phyloP scores from a whole-genome alignment of 2,113 vertebrate genomes.

The Xyrauchen texanus region DNA sequence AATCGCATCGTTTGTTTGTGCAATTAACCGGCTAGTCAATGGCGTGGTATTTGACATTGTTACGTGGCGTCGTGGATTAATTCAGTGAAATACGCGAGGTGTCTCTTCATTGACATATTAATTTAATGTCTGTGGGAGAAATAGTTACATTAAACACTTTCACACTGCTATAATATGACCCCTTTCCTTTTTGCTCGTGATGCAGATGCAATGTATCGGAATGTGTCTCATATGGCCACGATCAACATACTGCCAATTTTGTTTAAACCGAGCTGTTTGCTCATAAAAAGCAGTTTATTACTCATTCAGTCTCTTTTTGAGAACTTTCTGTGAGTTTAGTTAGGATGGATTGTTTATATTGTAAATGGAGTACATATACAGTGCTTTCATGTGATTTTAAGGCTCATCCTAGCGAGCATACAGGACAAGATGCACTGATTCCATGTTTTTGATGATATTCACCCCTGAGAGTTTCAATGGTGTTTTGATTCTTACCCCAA shows the following conservation, averaged over 20 bases:
- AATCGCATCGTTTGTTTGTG: slow-evolving; percentile 27
- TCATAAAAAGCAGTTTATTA: too few relatives aligned
- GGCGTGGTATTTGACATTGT: too few relatives aligned
- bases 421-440: too few relatives aligned
- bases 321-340: not conserved
- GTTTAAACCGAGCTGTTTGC: too few relatives aligned
- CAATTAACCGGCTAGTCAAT: slow-evolving; percentile 33
- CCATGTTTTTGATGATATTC: too few relatives aligned
- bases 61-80: slow-evolving; percentile 14
- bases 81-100: not conserved
- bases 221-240: slow-evolving; percentile 38
- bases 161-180: not conserved
- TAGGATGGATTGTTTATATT: not conserved
- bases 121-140: not conserved
- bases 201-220: slow-evolving; percentile 47
- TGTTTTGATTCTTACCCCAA: too few relatives aligned
- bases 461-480: too few relatives aligned
- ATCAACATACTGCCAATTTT: not conserved
- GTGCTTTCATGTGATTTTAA: too few relatives aligned
- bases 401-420: too few relatives aligned
- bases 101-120: not conserved
- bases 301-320: not conserved
- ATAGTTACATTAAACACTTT: too few relatives aligned
- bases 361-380: too few relatives aligned
- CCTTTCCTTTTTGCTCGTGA: not conserved